Percentiles rank a stretch among this genome's conserved stretches.
phyloP scores from a whole-genome alignment of 2,113 vertebrate species.

The Rhizomys pruinosus region DNA sequence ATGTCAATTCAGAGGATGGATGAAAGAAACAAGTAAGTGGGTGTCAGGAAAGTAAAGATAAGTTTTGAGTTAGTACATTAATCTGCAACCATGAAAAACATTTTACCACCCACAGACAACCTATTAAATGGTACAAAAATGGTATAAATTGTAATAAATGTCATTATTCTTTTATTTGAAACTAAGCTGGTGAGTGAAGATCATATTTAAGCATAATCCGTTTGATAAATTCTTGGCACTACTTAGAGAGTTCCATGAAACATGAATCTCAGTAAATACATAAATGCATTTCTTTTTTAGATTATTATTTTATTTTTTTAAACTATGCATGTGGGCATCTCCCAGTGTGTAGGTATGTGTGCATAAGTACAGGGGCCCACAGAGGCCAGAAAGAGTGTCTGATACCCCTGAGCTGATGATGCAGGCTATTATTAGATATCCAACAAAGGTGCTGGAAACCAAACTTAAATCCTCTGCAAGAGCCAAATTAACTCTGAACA shows the following conservation, averaged over 20 bases:
- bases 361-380: too few relatives aligned
- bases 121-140: constrained; percentile 18
- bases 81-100: constrained; percentile 22
- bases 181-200: not conserved
- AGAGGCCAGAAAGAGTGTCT: too few relatives aligned
- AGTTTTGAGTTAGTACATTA: constrained; percentile 12
- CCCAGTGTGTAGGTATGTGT: too few relatives aligned
- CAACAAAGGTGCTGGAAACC: too few relatives aligned
- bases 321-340: too few relatives aligned
- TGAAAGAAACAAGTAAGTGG: not conserved
- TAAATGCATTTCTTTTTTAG: not conserved
- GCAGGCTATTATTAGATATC: too few relatives aligned
- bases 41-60: not conserved
- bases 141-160: not conserved
- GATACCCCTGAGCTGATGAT: too few relatives aligned
- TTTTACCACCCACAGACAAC: not conserved
- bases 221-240: not conserved
- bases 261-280: not conserved
- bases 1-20: not conserved
- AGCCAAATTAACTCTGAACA: too few relatives aligned
- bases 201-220: constrained; percentile 3
- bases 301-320: not conserved
- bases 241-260: not conserved
- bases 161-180: not conserved
- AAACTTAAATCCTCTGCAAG: too few relatives aligned